Percentiles rank a stretch among this genome's conserved stretches.
These are phyloP conservation scores for Microchirus variegatus DNA, from an alignment of 2,797 vertebrate genomes.

Conservation along the genomic window DNA sequence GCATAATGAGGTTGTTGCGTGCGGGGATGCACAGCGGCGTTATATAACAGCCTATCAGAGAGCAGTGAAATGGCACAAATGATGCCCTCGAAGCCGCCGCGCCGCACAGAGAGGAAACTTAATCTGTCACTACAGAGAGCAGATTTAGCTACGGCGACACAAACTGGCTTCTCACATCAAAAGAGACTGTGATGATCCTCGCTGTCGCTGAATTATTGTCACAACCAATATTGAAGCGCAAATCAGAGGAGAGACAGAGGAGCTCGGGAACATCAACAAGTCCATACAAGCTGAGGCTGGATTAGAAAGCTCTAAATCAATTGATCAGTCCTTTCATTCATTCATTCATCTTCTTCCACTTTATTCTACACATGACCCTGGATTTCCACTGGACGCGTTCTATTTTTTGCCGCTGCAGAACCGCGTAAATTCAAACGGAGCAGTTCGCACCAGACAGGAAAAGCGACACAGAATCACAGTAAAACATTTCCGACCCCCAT, in stretches of 20 bases:
- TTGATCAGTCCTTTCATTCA: too few species aligned
- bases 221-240: constrained; percentile 10
- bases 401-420: too few species aligned
- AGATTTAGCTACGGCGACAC: constrained; percentile 9
- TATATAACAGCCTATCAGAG: constrained; percentile 44
- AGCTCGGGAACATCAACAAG: neutral
- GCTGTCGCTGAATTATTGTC: constrained; percentile 13
- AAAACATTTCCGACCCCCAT: too few species aligned
- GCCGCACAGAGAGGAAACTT: constrained; percentile 12
- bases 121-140: constrained; percentile 23
- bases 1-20: constrained; percentile 32
- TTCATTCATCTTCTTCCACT: too few species aligned
- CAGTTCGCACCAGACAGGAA: too few species aligned
- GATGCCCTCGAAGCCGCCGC: constrained; percentile 10
- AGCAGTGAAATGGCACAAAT: constrained; percentile 47
- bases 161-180: constrained; percentile 24
- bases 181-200: constrained; percentile 1
- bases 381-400: too few species aligned
- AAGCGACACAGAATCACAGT: too few species aligned
- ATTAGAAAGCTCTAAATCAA: too few species aligned
- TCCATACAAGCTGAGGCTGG: too few species aligned
- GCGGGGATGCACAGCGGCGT: constrained; percentile 16
- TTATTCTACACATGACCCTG: too few species aligned
- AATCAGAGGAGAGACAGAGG: constrained; percentile 5
- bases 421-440: too few species aligned